Evolutionary conservation across 35 echinoderm and acorn worm genomes (phyloP), one percentile per base, ranked within the genome.

Genomic region (Heliocidaris tuberculata): DNA sequence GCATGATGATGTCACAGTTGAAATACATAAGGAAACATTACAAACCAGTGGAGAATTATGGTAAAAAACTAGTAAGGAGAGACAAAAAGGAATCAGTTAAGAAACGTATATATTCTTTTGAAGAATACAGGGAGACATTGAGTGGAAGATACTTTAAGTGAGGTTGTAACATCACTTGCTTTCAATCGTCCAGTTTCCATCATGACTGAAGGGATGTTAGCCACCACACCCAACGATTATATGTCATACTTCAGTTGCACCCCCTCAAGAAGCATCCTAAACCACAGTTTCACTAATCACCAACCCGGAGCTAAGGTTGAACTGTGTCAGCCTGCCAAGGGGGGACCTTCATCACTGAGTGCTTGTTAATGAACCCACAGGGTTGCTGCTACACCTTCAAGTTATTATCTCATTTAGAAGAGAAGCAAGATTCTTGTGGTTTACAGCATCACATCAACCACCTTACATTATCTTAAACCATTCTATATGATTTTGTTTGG

Each of bases 131-230:
- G n/a, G n/a, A n/a, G n/a, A n/a, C n/a, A n/a, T n/a, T n/a, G n/a
- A n/a, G n/a, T 56, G 52, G 10, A 56, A 56, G 52, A 56, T 56
- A 2, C 11, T 56, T 56, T 56, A 56, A 56, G 52, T n/a, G 27
- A n/a, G 65, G 65, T 78, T 78, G 27, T 78, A 78, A 78, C 65
- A 78, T 78, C 65, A 78, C n/a, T n/a, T n/a, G n/a, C n/a, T n/a
- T n/a, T n/a, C n/a, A n/a, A n/a, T n/a, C n/a, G n/a, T n/a, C n/a
- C n/a, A n/a, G 59, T 60, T 60, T 2, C 19, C 59, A 19, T 60
- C 59, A 60, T 7, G 10, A 60, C 11, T 60, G 59, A 12, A 9
- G 59, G 12, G 59, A 19, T 19, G 65, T 7, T 7, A n/a, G 2
- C 65, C 65, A 78, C 65, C 65, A 78, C 65, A 78, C 65, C 65